Conservation (phyloP, 2,888 invertebrate genomes). For the Conomelus anceps region DNA sequence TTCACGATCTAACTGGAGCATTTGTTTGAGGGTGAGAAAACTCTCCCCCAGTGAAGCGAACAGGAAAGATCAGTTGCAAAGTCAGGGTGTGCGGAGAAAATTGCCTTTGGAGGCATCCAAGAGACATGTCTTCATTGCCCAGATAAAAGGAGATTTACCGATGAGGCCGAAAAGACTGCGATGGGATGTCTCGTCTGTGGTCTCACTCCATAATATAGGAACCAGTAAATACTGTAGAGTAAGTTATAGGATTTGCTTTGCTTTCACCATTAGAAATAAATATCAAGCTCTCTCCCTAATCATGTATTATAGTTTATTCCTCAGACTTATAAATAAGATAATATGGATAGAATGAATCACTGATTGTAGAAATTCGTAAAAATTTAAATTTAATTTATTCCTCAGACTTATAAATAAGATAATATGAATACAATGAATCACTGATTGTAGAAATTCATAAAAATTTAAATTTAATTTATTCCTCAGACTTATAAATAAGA, state of each 20-base stretch:
- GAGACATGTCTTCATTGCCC: not conserved
- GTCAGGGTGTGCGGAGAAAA: not conserved
- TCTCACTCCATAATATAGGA: not conserved
- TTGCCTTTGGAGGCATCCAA: not conserved
- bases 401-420: too few species aligned
- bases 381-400: too few species aligned
- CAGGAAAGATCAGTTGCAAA: not conserved
- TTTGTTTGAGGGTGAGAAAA: not conserved
- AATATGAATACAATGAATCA: too few species aligned
- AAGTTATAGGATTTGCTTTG: not conserved
- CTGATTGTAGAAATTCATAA: too few species aligned
- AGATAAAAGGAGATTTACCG: not conserved
- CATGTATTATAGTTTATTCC: too few species aligned
- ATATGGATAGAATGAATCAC: too few species aligned
- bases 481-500: too few species aligned
- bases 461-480: too few species aligned
- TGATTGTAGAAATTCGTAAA: too few species aligned
- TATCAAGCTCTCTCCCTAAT: too few species aligned
- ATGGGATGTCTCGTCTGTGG: not conserved
- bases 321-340: too few species aligned
- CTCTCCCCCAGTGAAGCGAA: not conserved
- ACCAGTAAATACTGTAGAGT: not conserved
- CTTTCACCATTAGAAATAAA: not conserved
- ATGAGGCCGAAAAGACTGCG: not conserved
- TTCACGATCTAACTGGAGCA: not conserved